Percentiles rank a stretch among this genome's conserved stretches.
phyloP scores from a whole-genome alignment of 2,797 vertebrate species.

The Enteromius trimaculatus region DNA sequence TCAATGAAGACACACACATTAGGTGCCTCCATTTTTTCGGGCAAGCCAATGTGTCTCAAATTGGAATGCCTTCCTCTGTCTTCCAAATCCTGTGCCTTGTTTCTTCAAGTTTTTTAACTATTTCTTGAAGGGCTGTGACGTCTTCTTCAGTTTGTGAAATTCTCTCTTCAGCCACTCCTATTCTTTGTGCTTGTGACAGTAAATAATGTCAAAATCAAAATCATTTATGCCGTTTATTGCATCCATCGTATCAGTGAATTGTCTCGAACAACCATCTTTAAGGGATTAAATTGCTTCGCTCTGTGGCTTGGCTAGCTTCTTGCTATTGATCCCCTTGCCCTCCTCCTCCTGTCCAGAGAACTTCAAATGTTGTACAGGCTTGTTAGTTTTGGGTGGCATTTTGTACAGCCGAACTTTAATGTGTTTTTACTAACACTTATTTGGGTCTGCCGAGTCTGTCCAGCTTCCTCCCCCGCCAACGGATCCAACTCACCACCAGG shows the following conservation, averaged over 20 bases:
- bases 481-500: no score
- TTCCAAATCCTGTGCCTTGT: not conserved
- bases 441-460: no score
- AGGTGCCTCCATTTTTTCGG: not conserved
- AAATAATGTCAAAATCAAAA: no score
- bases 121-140: not conserved
- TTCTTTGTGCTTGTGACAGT: not conserved
- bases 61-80: constrained; percentile 10
- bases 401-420: no score
- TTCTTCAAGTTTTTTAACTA: not conserved
- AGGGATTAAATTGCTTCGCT: not conserved
- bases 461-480: no score
- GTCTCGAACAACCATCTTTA: not conserved
- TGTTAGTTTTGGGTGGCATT: no score
- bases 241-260: not conserved
- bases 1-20: not conserved
- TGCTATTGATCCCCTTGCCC: not conserved
- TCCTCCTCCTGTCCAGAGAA: no score
- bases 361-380: no score
- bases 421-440: no score
- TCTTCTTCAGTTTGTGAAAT: constrained; percentile 12
- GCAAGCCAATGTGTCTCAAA: constrained; percentile 1
- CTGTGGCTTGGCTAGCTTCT: not conserved
- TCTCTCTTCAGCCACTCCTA: constrained; percentile 18
- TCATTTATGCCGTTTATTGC: constrained; percentile 7